Conservation (phyloP, 2,888 invertebrate genomes). For the Athalia circularis region DNA sequence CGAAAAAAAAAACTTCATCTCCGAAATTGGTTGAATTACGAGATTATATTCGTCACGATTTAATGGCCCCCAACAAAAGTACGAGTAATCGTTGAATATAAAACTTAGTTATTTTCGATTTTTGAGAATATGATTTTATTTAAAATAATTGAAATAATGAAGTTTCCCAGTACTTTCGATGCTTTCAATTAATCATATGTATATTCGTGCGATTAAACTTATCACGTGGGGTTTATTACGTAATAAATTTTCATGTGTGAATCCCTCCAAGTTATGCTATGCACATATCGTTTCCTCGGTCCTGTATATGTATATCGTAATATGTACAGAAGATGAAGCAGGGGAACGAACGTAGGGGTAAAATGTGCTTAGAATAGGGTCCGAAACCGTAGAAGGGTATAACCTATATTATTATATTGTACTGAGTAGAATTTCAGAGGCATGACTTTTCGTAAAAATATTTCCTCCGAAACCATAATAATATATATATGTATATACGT, state of each 20-base stretch:
- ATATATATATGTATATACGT: conserved; percentile 10
- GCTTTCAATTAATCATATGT: neutral
- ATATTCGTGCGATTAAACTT: conserved; percentile 39
- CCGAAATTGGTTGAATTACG: neutral
- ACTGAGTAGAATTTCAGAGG: conserved; percentile 50
- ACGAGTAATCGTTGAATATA: neutral
- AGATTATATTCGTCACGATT: no score
- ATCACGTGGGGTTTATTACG: conserved; percentile 45
- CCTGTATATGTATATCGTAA: conserved; percentile 9
- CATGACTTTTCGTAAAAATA: conserved; percentile 43
- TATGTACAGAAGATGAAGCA: neutral
- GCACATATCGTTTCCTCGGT: conserved; percentile 45
- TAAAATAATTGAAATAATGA: neutral
- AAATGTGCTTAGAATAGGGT: conserved; percentile 54
- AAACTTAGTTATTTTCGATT: neutral
- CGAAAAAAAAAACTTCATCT: neutral
- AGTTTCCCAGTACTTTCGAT: no score
- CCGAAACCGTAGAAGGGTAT: conserved; percentile 53
- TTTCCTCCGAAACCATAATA: conserved; percentile 41
- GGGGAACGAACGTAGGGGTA: conserved; percentile 3
- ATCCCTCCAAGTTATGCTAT: conserved; percentile 52
- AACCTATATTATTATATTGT: conserved; percentile 49
- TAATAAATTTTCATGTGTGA: conserved; percentile 53
- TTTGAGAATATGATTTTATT: neutral
- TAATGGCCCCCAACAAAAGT: no score